A percentile compares a stretch with the other conserved stretches of the same genome.
Evolutionary conservation across 2,888 invertebrate genomes (phyloP).

Genomic region (Catocala sponsa): DNA sequence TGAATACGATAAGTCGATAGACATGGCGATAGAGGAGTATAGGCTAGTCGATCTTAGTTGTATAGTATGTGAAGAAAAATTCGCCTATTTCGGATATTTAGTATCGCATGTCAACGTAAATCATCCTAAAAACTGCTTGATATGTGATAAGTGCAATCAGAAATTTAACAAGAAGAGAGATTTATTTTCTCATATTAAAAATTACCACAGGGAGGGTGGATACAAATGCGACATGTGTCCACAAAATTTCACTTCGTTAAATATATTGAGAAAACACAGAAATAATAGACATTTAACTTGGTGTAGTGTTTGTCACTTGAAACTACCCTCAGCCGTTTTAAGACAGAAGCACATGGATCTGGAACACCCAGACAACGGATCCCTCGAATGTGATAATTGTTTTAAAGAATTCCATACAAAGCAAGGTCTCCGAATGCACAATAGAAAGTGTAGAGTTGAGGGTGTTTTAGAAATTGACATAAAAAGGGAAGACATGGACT

Average conservation of each 20-base stretch:
- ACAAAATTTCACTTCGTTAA: conserved; percentile 72
- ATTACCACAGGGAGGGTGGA: conserved; percentile 82
- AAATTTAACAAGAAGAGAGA: conserved; percentile 81
- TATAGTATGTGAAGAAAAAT: conserved; percentile 71
- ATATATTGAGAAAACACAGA: conserved; percentile 77
- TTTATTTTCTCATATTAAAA: conserved; percentile 80
- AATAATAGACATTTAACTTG: conserved; percentile 76
- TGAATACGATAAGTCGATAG: conserved; percentile 73
- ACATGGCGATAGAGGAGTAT: conserved; percentile 81
- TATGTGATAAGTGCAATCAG: conserved; percentile 80
- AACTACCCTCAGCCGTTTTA: conserved; percentile 75
- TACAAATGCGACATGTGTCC: conserved; percentile 78
- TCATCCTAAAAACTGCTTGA: conserved; percentile 79
- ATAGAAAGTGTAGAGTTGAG: conserved; percentile 73
- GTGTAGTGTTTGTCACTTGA: conserved; percentile 75
- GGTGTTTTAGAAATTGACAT: conserved; percentile 65
- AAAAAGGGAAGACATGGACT: conserved; percentile 77
- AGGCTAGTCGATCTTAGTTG: conserved; percentile 73
- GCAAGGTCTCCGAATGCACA: conserved; percentile 79
- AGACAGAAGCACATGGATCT: conserved; percentile 79
- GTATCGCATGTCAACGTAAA: conserved; percentile 79
- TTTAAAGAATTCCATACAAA: conserved; percentile 80
- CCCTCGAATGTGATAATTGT: conserved; percentile 76
- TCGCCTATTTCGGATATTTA: conserved; percentile 78
- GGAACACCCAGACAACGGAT: conserved; percentile 80